phyloP scores from a whole-genome alignment of 2,888 invertebrate genomes.

The Oxystoma pomonae region DNA sequence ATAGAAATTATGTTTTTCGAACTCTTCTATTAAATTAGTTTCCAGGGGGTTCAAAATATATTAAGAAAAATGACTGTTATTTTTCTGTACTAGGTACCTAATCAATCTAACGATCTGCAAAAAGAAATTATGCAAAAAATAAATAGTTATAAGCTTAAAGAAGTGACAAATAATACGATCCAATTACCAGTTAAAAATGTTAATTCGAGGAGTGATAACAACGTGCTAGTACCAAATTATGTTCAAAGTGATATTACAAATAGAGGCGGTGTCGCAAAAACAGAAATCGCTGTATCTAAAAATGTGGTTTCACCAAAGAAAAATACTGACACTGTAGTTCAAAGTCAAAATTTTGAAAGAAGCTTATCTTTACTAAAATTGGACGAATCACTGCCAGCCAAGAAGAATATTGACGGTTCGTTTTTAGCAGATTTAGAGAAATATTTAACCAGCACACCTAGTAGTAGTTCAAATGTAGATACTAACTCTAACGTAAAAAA shows the following conservation, averaged over 20 bases:
- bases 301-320: conserved; percentile 29
- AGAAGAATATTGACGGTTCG: conserved; percentile 41
- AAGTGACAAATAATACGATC: not conserved
- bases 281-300: conserved; percentile 28
- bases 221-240: conserved; percentile 8
- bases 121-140: conserved; percentile 25
- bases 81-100: not conserved
- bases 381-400: conserved; percentile 23
- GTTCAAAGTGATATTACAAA: conserved; percentile 34
- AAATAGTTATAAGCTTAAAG: conserved; percentile 13
- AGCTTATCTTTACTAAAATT: conserved; percentile 28
- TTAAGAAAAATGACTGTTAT: too few relatives aligned
- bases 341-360: conserved; percentile 17
- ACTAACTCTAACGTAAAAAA: not conserved
- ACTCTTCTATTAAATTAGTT: too few relatives aligned
- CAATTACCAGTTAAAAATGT: not conserved
- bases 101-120: conserved; percentile 16
- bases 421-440: conserved; percentile 65
- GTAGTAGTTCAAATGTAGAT: conserved; percentile 10
- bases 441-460: conserved; percentile 45
- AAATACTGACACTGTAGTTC: conserved; percentile 23
- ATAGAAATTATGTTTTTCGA: too few relatives aligned
- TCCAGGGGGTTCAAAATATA: too few relatives aligned
- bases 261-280: conserved; percentile 31
- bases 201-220: not conserved